Conservation (phyloP, 2,113 vertebrate genomes). For the Falcunculus frontatus region DNA sequence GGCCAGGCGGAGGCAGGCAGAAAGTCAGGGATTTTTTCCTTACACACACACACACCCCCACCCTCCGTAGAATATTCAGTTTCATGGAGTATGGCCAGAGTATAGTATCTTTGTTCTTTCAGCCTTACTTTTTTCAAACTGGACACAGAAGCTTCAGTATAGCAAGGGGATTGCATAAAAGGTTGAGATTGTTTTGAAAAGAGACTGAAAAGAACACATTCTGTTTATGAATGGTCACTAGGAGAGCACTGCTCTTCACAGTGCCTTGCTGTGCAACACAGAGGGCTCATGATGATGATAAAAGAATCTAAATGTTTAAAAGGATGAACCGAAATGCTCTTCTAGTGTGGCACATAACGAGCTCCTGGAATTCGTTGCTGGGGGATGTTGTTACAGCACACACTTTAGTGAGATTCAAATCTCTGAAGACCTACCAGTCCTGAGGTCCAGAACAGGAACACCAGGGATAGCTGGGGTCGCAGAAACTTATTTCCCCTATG, state of each 20-base stretch:
- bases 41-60: background rate
- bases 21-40: background rate
- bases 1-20: background rate
- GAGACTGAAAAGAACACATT: background rate
- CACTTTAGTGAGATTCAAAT: background rate
- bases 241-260: background rate
- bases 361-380: background rate
- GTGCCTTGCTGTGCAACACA: background rate
- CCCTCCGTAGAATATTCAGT: background rate
- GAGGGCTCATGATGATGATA: background rate
- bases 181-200: constrained; percentile 9
- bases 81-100: no score
- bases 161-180: background rate
- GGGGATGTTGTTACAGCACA: background rate
- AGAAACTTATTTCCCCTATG: background rate
- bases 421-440: background rate
- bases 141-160: background rate
- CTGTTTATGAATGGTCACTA: background rate
- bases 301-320: constrained; percentile 1
- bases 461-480: background rate
- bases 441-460: background rate
- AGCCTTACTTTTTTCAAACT: background rate
- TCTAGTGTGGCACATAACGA: background rate
- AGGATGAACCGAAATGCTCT: background rate
- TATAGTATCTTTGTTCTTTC: background rate